phyloP scores from a whole-genome alignment of 2,113 vertebrate genomes.

The Dasypus novemcinctus region DNA sequence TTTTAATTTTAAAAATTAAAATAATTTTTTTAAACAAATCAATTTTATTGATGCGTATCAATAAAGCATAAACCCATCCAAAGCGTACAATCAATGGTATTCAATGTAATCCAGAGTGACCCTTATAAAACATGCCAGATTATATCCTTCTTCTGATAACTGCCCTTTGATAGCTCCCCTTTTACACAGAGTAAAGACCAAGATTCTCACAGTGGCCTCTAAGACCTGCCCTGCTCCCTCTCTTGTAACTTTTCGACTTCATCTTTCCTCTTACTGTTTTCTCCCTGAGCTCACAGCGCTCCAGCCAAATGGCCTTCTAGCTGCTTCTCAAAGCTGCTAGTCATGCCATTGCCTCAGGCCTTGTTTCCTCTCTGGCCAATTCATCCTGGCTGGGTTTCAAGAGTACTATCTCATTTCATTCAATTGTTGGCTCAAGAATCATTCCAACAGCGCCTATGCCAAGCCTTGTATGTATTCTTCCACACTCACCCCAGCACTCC shows the following conservation, averaged over 20 bases:
- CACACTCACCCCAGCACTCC: fast-evolving
- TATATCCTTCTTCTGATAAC: background rate
- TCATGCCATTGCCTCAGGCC: fast-evolving
- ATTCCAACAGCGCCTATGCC: fast-evolving
- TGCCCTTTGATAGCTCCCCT: background rate
- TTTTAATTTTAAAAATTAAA: no score
- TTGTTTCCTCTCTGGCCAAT: background rate
- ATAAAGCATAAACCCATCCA: no score
- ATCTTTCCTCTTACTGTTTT: background rate
- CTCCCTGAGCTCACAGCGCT: no score
- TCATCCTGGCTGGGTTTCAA: no score
- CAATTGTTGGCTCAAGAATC: background rate
- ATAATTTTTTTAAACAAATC: no score
- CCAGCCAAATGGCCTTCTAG: no score
- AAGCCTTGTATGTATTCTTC: background rate
- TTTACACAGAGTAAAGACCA: background rate
- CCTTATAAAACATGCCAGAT: background rate
- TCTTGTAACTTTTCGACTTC: background rate
- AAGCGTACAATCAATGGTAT: no score
- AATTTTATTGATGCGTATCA: no score
- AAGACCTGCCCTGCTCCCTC: background rate
- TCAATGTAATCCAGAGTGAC: no score
- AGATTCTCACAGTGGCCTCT: background rate
- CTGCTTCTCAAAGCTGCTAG: background rate
- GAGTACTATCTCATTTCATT: fast-evolving